phyloP scores from a whole-genome alignment of 2,113 vertebrate species.

The Eidolon helvum region DNA sequence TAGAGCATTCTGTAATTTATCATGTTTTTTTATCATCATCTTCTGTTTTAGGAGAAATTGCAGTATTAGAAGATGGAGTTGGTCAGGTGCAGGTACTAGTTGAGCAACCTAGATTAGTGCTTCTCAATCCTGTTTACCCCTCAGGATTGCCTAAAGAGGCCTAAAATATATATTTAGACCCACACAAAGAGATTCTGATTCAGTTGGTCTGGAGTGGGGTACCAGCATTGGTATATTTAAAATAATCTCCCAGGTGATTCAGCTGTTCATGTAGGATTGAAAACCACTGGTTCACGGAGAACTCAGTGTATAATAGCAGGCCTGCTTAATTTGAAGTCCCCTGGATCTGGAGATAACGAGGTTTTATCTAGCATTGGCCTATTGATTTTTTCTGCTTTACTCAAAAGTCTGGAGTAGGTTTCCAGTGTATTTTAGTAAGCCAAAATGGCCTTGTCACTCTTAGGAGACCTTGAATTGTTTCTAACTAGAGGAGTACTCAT shows the following conservation, averaged over 20 bases:
- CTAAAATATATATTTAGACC: neutral
- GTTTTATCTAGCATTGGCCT: neutral
- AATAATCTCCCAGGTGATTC: slow-evolving; percentile 23
- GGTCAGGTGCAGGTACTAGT: neutral
- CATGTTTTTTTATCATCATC: neutral
- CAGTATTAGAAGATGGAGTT: neutral
- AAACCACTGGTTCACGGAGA: neutral
- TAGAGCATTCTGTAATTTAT: neutral
- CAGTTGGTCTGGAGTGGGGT: neutral
- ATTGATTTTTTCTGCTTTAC: slow-evolving; percentile 4
- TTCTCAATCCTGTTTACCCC: neutral
- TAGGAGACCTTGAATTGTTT: neutral
- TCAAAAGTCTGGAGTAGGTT: neutral
- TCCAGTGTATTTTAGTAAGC: neutral
- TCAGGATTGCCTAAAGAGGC: neutral
- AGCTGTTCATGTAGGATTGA: neutral
- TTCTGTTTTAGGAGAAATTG: slow-evolving; percentile 25
- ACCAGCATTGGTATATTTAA: neutral
- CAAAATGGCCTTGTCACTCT: neutral
- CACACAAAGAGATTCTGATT: slow-evolving; percentile 20
- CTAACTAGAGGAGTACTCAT: neutral
- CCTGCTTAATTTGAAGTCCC: neutral
- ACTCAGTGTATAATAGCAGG: neutral
- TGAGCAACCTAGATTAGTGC: neutral
- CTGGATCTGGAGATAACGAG: neutral